Conservation (phyloP, 2,113 vertebrate genomes). For the Acrocephalus kingi region DNA sequence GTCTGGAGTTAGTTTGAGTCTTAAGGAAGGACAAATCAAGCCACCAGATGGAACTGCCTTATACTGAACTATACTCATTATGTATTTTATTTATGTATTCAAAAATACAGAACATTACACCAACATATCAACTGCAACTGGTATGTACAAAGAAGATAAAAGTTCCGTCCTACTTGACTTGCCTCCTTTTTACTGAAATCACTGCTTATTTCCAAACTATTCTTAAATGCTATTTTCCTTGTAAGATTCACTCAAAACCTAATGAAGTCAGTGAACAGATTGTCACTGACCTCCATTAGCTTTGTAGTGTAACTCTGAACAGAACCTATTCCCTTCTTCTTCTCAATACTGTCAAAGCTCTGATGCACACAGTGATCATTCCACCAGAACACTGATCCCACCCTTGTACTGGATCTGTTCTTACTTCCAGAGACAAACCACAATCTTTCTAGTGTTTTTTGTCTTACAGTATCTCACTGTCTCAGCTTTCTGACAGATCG, state of each 20-base stretch:
- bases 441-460: background rate
- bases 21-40: background rate
- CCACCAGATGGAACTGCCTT: background rate
- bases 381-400: background rate
- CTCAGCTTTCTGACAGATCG: background rate
- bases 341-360: background rate
- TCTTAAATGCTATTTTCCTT: background rate
- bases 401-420: background rate
- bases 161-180: background rate
- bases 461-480: background rate
- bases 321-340: background rate
- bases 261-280: background rate
- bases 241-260: background rate
- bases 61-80: background rate
- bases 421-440: background rate
- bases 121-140: background rate
- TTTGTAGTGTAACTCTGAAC: background rate
- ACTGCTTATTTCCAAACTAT: background rate
- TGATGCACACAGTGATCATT: background rate
- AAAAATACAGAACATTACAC: background rate
- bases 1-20: background rate
- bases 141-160: background rate
- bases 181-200: background rate
- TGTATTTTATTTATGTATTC: background rate
- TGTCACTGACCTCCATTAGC: background rate